Evolutionary conservation across 2,113 vertebrate genomes (phyloP), one percentile per base, ranked within the genome.

Genomic region (Alligator mississippiensis): DNA sequence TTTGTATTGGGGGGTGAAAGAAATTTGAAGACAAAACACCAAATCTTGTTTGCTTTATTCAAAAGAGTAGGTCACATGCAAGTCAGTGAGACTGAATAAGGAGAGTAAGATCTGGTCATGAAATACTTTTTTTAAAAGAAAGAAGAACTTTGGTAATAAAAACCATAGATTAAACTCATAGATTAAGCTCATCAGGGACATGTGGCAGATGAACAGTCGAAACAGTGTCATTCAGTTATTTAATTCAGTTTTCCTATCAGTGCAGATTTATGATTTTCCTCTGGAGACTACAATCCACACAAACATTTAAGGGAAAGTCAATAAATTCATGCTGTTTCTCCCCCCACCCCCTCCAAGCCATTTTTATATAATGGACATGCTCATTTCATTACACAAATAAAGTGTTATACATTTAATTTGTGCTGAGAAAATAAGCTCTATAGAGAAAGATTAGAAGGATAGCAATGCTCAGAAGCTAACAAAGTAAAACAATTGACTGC

Each of bases 11-110:
- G 9, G 59, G 91, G 91, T 72, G 58, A 8, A 57, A 86, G 95
- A 97, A 94, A 79, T 91, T 92, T 66, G 70, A 93, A 94, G 85
- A 66, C 87, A 90, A 93, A 94, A 76, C 87, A 62, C 60, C 0
- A 18, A 64, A 30, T 89, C 91, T 89, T 82, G 28, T n/a, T 94
- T 58, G 55, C 25, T n/a, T 92, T 84, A 34, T 30, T 90, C 54
- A 2, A 9, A 60, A 21, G 55, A 94, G 66, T 63, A 94, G 93
- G 88, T 72, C 28, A 47, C 57, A 85, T 85, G 34, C 16, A 91
- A 94, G 11, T 38, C 62, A 85, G 25, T 30, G 60, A 94, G 89
- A 88, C 61, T 77, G 90, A 93, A 1, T 68, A 93, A 22, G 93
- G n/a, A 90, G 84, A 84, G 54, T 77, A 96, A 88, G 85, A 91